Conservation (phyloP, 2,888 invertebrate genomes). For the Mactromeris polynyma region DNA sequence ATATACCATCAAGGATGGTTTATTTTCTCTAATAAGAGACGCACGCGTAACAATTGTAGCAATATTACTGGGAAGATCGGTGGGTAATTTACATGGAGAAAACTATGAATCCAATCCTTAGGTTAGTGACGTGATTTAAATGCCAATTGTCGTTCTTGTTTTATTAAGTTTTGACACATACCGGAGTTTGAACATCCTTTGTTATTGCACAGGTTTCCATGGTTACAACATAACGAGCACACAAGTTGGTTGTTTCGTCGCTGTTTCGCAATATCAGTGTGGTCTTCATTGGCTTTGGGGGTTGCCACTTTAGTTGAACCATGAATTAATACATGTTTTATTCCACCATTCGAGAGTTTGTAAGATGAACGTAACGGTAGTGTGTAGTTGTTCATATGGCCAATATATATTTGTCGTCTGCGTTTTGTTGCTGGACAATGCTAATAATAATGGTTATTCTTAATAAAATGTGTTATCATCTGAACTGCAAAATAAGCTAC, state of each 20-base stretch:
- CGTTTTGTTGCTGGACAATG: neutral
- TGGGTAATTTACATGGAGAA: no score
- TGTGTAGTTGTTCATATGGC: neutral
- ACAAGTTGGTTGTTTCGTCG: neutral
- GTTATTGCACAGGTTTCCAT: conserved; percentile 30
- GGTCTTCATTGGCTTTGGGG: no score
- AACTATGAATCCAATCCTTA: no score
- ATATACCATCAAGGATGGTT: no score
- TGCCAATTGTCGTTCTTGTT: no score
- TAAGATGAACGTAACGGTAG: neutral
- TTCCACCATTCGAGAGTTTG: neutral
- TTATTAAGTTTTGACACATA: neutral
- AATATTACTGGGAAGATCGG: no score
- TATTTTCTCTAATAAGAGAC: no score
- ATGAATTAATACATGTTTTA: neutral
- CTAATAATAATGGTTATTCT: neutral
- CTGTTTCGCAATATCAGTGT: neutral
- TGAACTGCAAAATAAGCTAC: no score
- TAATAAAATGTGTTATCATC: neutral
- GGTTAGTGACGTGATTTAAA: no score
- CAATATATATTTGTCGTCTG: neutral
- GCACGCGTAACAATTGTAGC: no score
- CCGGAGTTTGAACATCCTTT: conserved; percentile 12
- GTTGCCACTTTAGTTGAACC: neutral
- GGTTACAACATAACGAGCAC: conserved; percentile 26